These are phyloP conservation scores for Tipula unca DNA, from an alignment of 2,888 invertebrate species.

Conservation along the genomic window DNA sequence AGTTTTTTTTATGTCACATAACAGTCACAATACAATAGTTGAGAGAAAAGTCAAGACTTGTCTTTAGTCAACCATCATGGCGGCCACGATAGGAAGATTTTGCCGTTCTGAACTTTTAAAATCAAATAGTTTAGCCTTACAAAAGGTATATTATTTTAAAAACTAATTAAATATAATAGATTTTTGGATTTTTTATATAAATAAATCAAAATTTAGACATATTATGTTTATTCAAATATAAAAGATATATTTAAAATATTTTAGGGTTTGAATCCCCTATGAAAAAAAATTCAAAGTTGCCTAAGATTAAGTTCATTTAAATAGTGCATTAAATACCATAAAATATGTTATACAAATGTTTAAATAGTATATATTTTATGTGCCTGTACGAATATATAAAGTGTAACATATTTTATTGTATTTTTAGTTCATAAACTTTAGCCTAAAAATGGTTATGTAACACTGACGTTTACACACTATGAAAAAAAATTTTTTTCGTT, in stretches of 20 bases:
- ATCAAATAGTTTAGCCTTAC: slow-evolving; percentile 57
- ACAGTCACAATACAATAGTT: neutral
- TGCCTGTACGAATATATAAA: neutral
- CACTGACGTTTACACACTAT: slow-evolving; percentile 32
- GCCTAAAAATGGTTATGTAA: slow-evolving; percentile 33
- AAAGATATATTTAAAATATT: neutral
- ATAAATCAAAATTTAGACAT: slow-evolving; percentile 21
- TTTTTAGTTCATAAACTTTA: neutral
- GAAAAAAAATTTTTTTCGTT: slow-evolving; percentile 33
- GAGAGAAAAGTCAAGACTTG: neutral
- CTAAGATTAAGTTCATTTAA: neutral
- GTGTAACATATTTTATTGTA: slow-evolving; percentile 16
- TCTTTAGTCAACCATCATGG: slow-evolving; percentile 58
- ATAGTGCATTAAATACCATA: neutral
- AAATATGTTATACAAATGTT: neutral
- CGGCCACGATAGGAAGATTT: slow-evolving; percentile 79
- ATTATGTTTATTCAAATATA: neutral
- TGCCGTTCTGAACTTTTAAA: slow-evolving; percentile 76
- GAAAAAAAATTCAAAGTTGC: neutral
- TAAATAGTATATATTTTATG: neutral
- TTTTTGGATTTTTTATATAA: slow-evolving; percentile 19
- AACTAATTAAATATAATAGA: slow-evolving; percentile 24
- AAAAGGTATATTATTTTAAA: slow-evolving; percentile 49
- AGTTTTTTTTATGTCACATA: neutral
- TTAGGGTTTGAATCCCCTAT: neutral